Evolutionary conservation across 1,140 invertebrate species (phyloP), one percentile per base, ranked within the genome.

Genomic region (Aphidius gifuensis): DNA sequence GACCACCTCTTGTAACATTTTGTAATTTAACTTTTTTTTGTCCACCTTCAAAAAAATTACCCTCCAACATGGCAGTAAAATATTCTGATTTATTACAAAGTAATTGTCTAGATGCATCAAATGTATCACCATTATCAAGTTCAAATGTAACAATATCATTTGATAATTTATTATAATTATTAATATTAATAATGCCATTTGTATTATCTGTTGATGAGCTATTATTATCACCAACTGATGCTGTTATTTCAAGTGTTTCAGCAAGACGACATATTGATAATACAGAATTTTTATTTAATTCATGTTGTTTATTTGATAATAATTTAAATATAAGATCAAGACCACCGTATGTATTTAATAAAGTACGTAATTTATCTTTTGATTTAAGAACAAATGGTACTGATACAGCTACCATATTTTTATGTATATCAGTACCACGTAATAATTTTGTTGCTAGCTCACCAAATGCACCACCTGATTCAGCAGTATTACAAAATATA

Each of bases 41-140:
- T 6, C 40, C 76, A 0, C 86, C 86, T 70, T 90, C 88, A 42
- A 82, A 85, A 69, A 90, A 90, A 32, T 80, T 77, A 2, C 88
- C 88, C 63, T 84, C 82, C 2, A 90, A 75, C 83, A 90, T 85
- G 0, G 85, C 85, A 11, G 80, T 83, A 64, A 90, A 90, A 44
- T 83, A 84, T 58, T 87, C 86, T 0, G 87, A 88, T 64, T 84
- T 83, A 62, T 85, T 78, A 62, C 83, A 86, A 5, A 90, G 68
- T 42, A 83, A 83, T n/a, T 82, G 69, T 58, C 84, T 83, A 66
- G 86, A 86, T 0, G 87, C 84, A 38, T 81, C 77, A 0, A 90
- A 79, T 5, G 79, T 83, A 5, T 81, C 83, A 3, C 82, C 83
- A 66, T 90, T 87, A 57, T 90, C 88, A 16, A 90, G 65, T 48